Percentiles rank a stretch among this genome's conserved stretches.
These are phyloP conservation scores for Silvanus unidentatus DNA, from an alignment of 2,888 invertebrate genomes.

Conservation along the genomic window DNA sequence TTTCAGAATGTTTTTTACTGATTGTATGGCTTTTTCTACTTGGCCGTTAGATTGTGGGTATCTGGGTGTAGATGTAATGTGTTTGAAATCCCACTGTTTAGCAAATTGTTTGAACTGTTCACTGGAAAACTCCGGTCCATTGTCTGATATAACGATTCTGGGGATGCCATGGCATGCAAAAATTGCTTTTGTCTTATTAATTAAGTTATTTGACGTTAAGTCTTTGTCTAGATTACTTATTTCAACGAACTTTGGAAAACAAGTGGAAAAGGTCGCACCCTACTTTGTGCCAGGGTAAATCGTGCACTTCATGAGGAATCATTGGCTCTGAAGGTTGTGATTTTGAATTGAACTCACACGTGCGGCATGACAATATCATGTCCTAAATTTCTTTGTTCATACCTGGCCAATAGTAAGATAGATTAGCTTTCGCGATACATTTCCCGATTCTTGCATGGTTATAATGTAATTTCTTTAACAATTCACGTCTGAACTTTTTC, in stretches of 20 bases:
- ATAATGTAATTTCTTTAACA: neutral
- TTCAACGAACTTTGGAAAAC: slow-evolving; percentile 4
- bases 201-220: slow-evolving; percentile 3
- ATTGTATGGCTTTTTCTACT: slow-evolving; percentile 18
- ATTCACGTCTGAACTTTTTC: neutral
- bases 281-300: neutral
- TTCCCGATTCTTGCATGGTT: slow-evolving; percentile 5
- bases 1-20: slow-evolving; percentile 18
- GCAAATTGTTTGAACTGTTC: slow-evolving; percentile 10
- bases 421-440: slow-evolving; percentile 7
- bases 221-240: slow-evolving; percentile 6
- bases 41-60: slow-evolving; percentile 13
- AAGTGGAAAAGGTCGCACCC: neutral
- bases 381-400: slow-evolving; percentile 7
- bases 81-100: slow-evolving; percentile 13
- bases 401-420: slow-evolving; percentile 7
- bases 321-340: neutral
- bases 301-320: neutral
- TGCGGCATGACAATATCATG: neutral
- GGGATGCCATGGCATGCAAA: slow-evolving; percentile 17
- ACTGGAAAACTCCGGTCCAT: slow-evolving; percentile 9
- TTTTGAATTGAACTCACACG: neutral
- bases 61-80: slow-evolving; percentile 8
- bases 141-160: slow-evolving; percentile 13
- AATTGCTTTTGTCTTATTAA: slow-evolving; percentile 13